Evolutionary conservation across 1,140 invertebrate genomes (phyloP).

Genomic region (Rhagoletis pomonella): DNA sequence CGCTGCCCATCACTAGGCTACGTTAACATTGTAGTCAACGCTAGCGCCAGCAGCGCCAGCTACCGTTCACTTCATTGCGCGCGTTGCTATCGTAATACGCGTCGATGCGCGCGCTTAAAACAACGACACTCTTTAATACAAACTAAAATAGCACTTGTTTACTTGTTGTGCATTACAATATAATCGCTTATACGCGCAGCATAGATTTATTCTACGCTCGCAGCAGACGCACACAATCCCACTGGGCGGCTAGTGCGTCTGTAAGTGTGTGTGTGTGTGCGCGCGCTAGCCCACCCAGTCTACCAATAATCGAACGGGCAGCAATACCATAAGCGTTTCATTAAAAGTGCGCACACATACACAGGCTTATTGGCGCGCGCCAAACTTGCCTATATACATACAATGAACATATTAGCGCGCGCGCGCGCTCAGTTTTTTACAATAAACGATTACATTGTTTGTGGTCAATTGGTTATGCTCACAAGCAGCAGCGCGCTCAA

Average conservation of each 20-base stretch:
- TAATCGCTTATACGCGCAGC: not conserved
- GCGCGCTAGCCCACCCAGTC: not conserved
- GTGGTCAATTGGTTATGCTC: not conserved
- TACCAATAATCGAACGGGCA: not conserved
- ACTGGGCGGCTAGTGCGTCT: not conserved
- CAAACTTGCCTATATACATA: not conserved
- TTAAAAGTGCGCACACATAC: not conserved
- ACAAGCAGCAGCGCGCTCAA: not conserved
- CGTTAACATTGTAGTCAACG: not conserved
- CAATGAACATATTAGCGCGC: too few relatives aligned
- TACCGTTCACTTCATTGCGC: not conserved
- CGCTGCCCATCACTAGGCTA: too few relatives aligned
- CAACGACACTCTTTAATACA: conserved; percentile 8
- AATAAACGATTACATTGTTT: not conserved
- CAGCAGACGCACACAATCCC: not conserved
- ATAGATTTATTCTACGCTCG: not conserved
- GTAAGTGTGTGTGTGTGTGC: not conserved
- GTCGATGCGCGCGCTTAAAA: not conserved
- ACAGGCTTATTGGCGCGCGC: too few relatives aligned
- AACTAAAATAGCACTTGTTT: not conserved
- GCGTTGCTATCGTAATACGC: not conserved
- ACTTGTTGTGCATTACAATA: not conserved
- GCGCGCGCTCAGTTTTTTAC: not conserved
- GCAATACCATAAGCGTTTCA: not conserved
- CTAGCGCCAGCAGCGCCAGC: not conserved